phyloP scores from a whole-genome alignment of 2,113 vertebrate species.

The Callocephalon fimbriatum region DNA sequence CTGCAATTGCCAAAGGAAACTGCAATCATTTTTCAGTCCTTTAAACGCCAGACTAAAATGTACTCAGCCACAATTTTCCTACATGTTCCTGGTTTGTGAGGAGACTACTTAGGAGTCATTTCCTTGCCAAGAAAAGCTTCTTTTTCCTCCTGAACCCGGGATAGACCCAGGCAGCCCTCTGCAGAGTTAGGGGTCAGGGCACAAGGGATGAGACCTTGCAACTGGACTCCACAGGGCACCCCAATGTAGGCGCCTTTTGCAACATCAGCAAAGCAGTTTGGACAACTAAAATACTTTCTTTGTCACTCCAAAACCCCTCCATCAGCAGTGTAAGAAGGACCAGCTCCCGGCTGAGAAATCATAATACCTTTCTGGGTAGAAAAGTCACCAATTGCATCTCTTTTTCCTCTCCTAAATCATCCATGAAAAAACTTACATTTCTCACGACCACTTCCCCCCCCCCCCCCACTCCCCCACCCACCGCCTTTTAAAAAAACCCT shows the following conservation, averaged over 20 bases:
- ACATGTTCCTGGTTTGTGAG: slow-evolving; percentile 69
- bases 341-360: background rate
- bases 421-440: background rate
- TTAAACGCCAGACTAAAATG: slow-evolving; percentile 71
- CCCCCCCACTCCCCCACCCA: too few relatives aligned
- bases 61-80: slow-evolving; percentile 74
- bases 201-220: background rate
- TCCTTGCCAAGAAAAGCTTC: slow-evolving; percentile 82
- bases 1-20: slow-evolving; percentile 73
- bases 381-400: background rate
- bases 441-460: rapidly evolving
- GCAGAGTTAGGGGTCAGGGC: slow-evolving; percentile 58
- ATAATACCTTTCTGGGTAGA: background rate
- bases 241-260: background rate
- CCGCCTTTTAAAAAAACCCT: too few relatives aligned
- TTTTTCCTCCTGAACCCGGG: slow-evolving; percentile 82
- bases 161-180: slow-evolving; percentile 61
- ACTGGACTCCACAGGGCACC: rapidly evolving
- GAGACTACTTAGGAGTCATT: slow-evolving; percentile 72
- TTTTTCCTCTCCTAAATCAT: background rate
- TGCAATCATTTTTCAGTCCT: slow-evolving; percentile 80
- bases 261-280: background rate
- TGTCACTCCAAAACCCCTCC: background rate
- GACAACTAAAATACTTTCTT: background rate
- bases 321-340: rapidly evolving